These are phyloP conservation scores for Sebastes fasciatus DNA, from an alignment of 2,113 vertebrate genomes.

Conservation along the genomic window DNA sequence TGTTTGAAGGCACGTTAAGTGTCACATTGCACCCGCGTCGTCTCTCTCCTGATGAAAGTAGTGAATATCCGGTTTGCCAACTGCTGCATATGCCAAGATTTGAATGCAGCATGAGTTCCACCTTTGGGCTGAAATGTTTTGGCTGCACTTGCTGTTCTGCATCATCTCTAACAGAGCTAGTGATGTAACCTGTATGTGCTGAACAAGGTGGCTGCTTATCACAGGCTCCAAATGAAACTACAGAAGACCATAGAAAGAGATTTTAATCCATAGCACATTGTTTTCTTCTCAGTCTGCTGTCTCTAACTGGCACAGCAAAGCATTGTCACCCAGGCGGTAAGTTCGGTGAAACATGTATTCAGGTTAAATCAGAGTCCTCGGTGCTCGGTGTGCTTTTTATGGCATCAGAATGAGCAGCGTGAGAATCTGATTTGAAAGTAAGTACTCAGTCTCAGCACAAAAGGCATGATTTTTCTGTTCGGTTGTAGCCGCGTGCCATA, in stretches of 20 bases:
- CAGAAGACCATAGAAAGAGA: not conserved
- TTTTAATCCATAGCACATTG: not conserved
- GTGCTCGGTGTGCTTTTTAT: not conserved
- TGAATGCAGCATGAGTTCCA: conserved; percentile 35
- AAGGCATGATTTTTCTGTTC: not conserved
- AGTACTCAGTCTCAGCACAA: not conserved
- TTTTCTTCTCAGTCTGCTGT: conserved; percentile 12
- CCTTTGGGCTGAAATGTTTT: not conserved
- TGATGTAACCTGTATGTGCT: conserved; percentile 22
- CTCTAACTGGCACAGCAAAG: not conserved
- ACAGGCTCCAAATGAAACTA: not conserved
- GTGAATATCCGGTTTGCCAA: not conserved
- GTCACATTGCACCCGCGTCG: not conserved
- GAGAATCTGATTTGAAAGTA: conserved; percentile 27
- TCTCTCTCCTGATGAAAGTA: conserved; percentile 10
- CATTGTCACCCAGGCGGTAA: not conserved
- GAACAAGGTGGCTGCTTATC: conserved; percentile 21
- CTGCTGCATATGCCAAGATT: conserved; percentile 1
- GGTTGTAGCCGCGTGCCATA: not conserved
- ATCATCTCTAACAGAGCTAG: not conserved
- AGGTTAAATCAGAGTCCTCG: conserved; percentile 8
- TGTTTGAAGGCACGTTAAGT: conserved; percentile 2
- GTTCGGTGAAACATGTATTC: conserved; percentile 6
- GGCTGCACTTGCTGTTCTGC: conserved; percentile 25
- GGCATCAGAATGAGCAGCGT: conserved; percentile 2